Percentiles rank a stretch among this genome's conserved stretches.
Conservation (phyloP, 2,888 invertebrate species). For the Cheilosia variabilis region DNA sequence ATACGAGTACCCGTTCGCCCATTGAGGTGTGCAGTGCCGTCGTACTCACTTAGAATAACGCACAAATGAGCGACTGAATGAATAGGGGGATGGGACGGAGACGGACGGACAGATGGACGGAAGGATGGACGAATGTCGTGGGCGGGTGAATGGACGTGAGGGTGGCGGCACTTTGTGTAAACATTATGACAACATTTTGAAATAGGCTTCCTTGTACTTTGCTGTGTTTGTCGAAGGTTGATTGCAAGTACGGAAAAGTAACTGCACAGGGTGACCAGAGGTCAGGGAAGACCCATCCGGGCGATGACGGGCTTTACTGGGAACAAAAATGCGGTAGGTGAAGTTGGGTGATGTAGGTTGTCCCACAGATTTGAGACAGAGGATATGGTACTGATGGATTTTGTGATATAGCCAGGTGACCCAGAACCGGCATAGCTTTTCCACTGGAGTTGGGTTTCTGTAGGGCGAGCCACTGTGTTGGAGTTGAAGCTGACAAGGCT, state of each 20-base stretch:
- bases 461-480: no score
- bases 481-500: no score
- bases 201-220: constrained; percentile 49
- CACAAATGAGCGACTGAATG: constrained; percentile 57
- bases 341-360: no score
- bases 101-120: background rate
- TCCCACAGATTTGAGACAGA: no score
- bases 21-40: background rate
- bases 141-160: constrained; percentile 2
- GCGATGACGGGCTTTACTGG: no score
- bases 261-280: constrained; percentile 36
- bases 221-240: constrained; percentile 24
- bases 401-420: no score
- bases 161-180: constrained; percentile 45
- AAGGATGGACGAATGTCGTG: background rate
- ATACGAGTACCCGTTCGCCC: background rate
- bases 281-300: background rate
- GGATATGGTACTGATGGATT: no score
- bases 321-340: no score
- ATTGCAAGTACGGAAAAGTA: constrained; percentile 9
- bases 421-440: background rate
- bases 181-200: constrained; percentile 68
- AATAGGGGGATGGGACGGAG: constrained; percentile 11
- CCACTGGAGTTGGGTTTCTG: no score
- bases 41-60: constrained; percentile 40